These are phyloP conservation scores for Drosophila fungiperda DNA, from an alignment of 2,888 invertebrate genomes.

Conservation along the genomic window DNA sequence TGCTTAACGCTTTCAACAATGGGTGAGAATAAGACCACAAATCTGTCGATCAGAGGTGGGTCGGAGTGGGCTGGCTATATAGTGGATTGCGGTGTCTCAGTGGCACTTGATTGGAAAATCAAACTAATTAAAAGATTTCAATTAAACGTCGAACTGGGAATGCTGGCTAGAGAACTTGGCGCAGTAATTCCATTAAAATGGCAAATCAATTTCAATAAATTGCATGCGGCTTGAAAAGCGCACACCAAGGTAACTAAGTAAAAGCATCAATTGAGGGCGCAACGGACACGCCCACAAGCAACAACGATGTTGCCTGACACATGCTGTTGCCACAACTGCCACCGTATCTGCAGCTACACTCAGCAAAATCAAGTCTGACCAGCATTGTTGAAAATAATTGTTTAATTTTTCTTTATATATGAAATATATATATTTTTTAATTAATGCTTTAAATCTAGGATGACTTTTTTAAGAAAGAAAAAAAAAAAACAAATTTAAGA, in stretches of 20 bases:
- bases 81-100: constrained; percentile 27
- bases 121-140: constrained; percentile 83
- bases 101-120: constrained; percentile 80
- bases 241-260: constrained; percentile 49
- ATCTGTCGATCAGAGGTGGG: constrained; percentile 2
- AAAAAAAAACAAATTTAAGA: neutral
- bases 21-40: constrained; percentile 47
- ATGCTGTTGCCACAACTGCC: constrained; percentile 1
- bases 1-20: constrained; percentile 59
- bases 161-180: constrained; percentile 48
- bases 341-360: constrained; percentile 16
- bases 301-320: constrained; percentile 13
- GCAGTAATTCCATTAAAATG: constrained; percentile 77
- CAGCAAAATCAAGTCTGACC: neutral
- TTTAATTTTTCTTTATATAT: neutral
- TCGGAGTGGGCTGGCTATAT: neutral
- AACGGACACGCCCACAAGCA: constrained; percentile 44
- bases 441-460: neutral
- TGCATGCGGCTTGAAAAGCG: constrained; percentile 54
- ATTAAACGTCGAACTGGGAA: constrained; percentile 74
- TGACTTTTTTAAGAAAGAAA: neutral
- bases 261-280: constrained; percentile 39
- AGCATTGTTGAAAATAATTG: neutral
- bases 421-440: neutral
- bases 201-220: constrained; percentile 82